Percentiles rank a stretch among this genome's conserved stretches.
These are phyloP conservation scores for Maconellicoccus hirsutus DNA, from an alignment of 1,140 invertebrate genomes.

Conservation along the genomic window DNA sequence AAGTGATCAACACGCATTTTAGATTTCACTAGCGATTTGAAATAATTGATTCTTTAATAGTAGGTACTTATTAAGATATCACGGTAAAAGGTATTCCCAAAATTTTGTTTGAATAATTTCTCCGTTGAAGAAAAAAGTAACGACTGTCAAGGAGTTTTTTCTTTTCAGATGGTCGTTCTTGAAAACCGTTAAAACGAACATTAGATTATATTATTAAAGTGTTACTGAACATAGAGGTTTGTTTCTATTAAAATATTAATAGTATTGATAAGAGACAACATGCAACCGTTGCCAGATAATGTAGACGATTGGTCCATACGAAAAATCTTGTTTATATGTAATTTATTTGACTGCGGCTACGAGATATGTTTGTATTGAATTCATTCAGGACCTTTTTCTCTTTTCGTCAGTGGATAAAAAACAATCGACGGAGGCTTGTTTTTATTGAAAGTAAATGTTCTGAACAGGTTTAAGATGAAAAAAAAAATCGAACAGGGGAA, in stretches of 20 bases:
- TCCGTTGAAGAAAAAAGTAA: background rate
- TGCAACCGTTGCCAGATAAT: constrained; percentile 1
- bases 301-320: constrained; percentile 7
- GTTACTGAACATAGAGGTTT: constrained; percentile 8
- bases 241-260: constrained; percentile 10
- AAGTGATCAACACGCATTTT: too few species aligned
- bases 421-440: background rate
- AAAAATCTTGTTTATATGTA: background rate
- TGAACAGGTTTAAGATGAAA: background rate
- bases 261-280: constrained; percentile 9
- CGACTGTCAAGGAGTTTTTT: background rate
- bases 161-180: background rate
- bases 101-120: background rate
- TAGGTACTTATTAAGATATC: too few species aligned
- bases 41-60: background rate
- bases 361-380: background rate
- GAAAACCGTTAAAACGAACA: background rate
- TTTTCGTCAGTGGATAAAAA: background rate
- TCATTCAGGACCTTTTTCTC: background rate
- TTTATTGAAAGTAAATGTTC: background rate
- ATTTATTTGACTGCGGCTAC: background rate
- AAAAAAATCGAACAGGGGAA: background rate
- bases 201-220: background rate
- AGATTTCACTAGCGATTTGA: too few species aligned
- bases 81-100: background rate